phyloP scores from a whole-genome alignment of 2,888 invertebrate species.

The Pristionchus maxplancki region DNA sequence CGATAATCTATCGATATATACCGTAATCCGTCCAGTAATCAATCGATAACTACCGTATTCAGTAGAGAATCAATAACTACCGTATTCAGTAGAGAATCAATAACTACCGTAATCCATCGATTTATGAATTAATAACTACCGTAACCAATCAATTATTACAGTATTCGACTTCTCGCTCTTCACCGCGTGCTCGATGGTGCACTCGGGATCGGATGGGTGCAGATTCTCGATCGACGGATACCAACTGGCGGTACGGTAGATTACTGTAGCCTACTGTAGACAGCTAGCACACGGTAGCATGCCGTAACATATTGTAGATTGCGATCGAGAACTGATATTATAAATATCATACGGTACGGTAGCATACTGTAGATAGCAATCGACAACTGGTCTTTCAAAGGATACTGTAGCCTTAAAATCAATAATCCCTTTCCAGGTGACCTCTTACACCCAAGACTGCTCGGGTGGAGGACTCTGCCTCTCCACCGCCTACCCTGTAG shows the following conservation, averaged over 20 bases:
- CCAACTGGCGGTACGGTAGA: constrained; percentile 28
- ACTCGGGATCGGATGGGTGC: constrained; percentile 69
- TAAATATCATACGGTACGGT: background rate
- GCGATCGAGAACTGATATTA: background rate
- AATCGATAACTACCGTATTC: background rate
- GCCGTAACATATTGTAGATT: too few relatives aligned
- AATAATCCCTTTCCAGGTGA: constrained; percentile 56
- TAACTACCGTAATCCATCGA: background rate
- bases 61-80: background rate
- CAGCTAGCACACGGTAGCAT: too few relatives aligned
- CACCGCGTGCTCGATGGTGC: constrained; percentile 70
- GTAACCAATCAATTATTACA: constrained; percentile 55
- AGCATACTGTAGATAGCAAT: background rate
- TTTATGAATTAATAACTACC: background rate
- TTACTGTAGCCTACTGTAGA: too few relatives aligned
- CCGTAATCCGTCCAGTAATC: too few relatives aligned
- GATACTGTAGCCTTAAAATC: background rate
- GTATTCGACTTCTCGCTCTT: constrained; percentile 76
- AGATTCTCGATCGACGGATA: constrained; percentile 66
- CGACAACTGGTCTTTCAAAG: background rate
- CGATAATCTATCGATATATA: too few relatives aligned
- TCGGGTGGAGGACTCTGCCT: constrained; percentile 59
- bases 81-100: too few relatives aligned
- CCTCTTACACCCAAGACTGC: constrained; percentile 70
- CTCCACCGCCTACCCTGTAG: constrained; percentile 41